A percentile compares a stretch with the other conserved stretches of the same genome.
These are phyloP conservation scores for Pyrocephalus nanus DNA, from an alignment of 2,797 vertebrate genomes.

Conservation along the genomic window DNA sequence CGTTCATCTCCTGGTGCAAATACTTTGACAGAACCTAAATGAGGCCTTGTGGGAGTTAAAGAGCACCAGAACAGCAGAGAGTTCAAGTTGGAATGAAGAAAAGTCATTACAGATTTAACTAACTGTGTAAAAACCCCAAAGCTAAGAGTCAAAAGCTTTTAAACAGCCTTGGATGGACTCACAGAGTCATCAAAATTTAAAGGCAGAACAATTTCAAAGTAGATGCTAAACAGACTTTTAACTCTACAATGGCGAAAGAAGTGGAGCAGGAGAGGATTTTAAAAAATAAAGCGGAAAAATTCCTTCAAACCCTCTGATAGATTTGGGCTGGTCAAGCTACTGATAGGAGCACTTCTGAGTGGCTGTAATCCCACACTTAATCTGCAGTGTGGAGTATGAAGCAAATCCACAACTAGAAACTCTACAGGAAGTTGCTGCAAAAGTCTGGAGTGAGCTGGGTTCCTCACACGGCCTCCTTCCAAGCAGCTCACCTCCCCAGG, in stretches of 20 bases:
- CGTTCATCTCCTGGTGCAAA: neutral
- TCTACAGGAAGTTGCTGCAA: neutral
- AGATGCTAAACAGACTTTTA: slow-evolving; percentile 53
- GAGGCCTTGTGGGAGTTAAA: slow-evolving; percentile 32
- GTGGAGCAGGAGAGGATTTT: slow-evolving; percentile 26
- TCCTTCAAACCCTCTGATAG: neutral
- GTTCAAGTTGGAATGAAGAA: slow-evolving; percentile 49
- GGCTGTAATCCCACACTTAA: neutral
- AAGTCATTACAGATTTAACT: slow-evolving; percentile 53
- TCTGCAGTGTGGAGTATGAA: neutral
- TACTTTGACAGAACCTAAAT: neutral
- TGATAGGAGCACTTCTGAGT: neutral
- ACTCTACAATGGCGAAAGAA: slow-evolving; percentile 28
- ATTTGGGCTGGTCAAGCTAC: neutral
- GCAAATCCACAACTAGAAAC: neutral
- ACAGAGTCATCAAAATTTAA: slow-evolving; percentile 70
- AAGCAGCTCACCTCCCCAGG: neutral
- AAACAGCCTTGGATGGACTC: slow-evolving; percentile 44
- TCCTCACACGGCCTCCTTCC: neutral
- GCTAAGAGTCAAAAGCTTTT: slow-evolving; percentile 64
- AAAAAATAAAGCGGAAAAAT: neutral
- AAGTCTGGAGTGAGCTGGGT: neutral
- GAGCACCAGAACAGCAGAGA: slow-evolving; percentile 20
- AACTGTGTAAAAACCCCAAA: slow-evolving; percentile 47
- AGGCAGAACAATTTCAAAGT: slow-evolving; percentile 46